Evolutionary conservation across 2,888 invertebrate species (phyloP).

Genomic region (Cremastinae sp.): DNA sequence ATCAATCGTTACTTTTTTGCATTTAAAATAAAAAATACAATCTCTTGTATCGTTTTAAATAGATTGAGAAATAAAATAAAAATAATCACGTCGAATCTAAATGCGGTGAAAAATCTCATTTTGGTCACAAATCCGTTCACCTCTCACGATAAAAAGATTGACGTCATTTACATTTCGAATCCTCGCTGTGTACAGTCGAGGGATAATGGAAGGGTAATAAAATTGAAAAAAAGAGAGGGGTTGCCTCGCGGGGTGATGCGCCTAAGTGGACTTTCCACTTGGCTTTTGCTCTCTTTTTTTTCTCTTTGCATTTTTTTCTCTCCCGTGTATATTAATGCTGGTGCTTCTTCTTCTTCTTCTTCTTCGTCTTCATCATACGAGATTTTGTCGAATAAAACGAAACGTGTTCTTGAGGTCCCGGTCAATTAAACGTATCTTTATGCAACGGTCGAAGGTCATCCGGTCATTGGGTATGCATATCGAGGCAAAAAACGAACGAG

Average conservation of each 20-base stretch:
- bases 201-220: slow-evolving; percentile 19
- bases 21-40: no score
- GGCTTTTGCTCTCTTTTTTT: slow-evolving; percentile 49
- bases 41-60: no score
- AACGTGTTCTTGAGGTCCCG: slow-evolving; percentile 77
- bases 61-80: background rate
- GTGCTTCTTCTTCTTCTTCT: slow-evolving; percentile 11
- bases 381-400: slow-evolving; percentile 54
- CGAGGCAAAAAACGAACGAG: slow-evolving; percentile 50
- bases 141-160: no score
- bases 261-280: slow-evolving; percentile 49
- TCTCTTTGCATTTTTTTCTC: slow-evolving; percentile 5
- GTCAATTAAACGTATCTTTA: slow-evolving; percentile 79
- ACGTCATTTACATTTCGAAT: no score
- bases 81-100: background rate
- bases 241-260: slow-evolving; percentile 4
- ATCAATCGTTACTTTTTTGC: no score
- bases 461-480: slow-evolving; percentile 78
- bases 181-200: background rate
- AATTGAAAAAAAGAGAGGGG: slow-evolving; percentile 2
- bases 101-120: no score
- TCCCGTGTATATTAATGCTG: background rate
- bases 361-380: slow-evolving; percentile 27
- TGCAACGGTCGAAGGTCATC: slow-evolving; percentile 78
- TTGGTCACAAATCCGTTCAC: no score